phyloP scores from a whole-genome alignment of 2,113 vertebrate genomes.

The Cricetomys ansorgei region DNA sequence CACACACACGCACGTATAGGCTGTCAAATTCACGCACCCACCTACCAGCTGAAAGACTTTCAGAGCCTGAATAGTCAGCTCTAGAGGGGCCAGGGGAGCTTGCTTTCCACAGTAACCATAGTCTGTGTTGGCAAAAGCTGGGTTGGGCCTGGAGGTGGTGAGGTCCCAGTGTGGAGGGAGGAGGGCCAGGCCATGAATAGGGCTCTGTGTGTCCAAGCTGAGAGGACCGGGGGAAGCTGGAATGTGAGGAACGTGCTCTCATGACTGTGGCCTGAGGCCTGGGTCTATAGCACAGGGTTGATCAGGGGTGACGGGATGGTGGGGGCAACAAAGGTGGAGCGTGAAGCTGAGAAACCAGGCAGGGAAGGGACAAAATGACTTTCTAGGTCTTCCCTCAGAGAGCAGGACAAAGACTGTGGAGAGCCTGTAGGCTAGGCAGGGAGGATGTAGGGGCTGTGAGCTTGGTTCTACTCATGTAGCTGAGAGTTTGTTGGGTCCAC shows the following conservation, averaged over 20 bases:
- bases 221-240: slow-evolving; percentile 74
- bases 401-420: not conserved
- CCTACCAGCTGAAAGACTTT: not conserved
- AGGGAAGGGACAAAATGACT: not conserved
- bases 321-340: not conserved
- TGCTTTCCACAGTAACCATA: not conserved
- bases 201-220: slow-evolving; percentile 55
- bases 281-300: slow-evolving; percentile 30
- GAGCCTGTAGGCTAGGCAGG: not conserved
- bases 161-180: slow-evolving; percentile 42
- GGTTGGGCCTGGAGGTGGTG: slow-evolving; percentile 11
- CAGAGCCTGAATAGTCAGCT: not conserved
- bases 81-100: not conserved
- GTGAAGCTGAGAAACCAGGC: not conserved
- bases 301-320: not conserved
- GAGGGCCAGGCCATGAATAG: slow-evolving; percentile 67
- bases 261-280: slow-evolving; percentile 65
- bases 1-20: not conserved
- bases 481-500: not conserved
- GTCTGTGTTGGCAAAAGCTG: slow-evolving; percentile 17
- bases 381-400: not conserved
- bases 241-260: slow-evolving; percentile 76
- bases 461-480: not conserved
- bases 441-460: not conserved
- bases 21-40: not conserved